These are phyloP conservation scores for Drosophila nr. fundita DNA, from an alignment of 2,888 invertebrate species.

Conservation along the genomic window DNA sequence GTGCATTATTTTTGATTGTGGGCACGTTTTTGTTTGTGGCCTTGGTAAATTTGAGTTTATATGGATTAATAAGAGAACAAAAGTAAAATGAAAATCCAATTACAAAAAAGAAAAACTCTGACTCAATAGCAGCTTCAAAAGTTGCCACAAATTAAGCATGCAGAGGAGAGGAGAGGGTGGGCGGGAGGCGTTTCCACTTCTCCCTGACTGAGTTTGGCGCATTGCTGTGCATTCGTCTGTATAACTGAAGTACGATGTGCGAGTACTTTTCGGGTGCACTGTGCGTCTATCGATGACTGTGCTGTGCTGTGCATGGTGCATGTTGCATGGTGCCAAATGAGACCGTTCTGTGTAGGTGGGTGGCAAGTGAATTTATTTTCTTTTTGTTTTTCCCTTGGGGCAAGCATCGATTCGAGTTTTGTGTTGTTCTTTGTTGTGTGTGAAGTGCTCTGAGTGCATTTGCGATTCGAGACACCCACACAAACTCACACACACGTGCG, in stretches of 20 bases:
- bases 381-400: conserved; percentile 12
- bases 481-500: not conserved
- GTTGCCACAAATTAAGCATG: conserved; percentile 23
- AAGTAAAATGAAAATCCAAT: conserved; percentile 6
- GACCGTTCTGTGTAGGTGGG: conserved; percentile 10
- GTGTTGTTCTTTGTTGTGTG: conserved; percentile 17
- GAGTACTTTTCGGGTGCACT: conserved; percentile 45
- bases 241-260: conserved; percentile 16
- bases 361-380: conserved; percentile 36
- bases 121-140: not conserved
- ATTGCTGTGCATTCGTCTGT: conserved; percentile 33
- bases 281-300: conserved; percentile 29
- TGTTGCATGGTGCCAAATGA: conserved; percentile 28
- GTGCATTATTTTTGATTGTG: not conserved
- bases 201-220: conserved; percentile 5
- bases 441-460: conserved; percentile 64
- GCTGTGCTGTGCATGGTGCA: conserved; percentile 3
- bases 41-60: not conserved
- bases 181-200: conserved; percentile 10
- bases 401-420: conserved; percentile 30
- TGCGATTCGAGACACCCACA: conserved; percentile 36
- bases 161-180: not conserved
- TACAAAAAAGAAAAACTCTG: not conserved
- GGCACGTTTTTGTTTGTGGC: not conserved
- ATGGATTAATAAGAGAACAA: not conserved